These are phyloP conservation scores for Pristionchus maxplancki DNA, from an alignment of 2,888 invertebrate species.

Conservation along the genomic window DNA sequence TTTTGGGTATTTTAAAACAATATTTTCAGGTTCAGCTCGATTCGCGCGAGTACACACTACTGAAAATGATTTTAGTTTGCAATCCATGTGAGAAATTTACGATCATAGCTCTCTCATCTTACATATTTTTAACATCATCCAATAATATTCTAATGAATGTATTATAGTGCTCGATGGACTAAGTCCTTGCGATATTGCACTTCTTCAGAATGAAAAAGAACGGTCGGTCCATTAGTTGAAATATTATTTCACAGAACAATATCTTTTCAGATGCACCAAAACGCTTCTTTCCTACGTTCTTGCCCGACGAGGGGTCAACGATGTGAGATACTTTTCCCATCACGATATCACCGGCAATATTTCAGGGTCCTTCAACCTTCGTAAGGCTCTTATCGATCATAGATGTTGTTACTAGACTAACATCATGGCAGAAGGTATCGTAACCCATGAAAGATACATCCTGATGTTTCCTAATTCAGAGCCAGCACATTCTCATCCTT, in stretches of 20 bases:
- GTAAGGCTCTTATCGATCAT: background rate
- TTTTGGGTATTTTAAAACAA: background rate
- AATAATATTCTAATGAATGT: background rate
- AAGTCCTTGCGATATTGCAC: background rate
- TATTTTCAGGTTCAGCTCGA: background rate
- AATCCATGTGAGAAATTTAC: background rate
- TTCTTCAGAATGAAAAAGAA: background rate
- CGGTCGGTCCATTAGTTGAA: background rate
- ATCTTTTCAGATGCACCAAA: too few species aligned
- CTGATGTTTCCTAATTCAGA: background rate
- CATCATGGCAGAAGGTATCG: background rate
- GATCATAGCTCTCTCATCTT: too few species aligned
- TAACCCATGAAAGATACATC: too few species aligned
- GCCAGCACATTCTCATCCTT: background rate
- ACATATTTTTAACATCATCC: background rate
- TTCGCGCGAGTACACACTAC: background rate
- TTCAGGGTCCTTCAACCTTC: background rate
- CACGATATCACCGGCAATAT: background rate
- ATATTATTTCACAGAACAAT: background rate
- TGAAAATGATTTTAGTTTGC: background rate
- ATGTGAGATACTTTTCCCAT: background rate
- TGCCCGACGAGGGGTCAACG: background rate
- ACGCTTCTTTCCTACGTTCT: background rate
- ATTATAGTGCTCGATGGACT: background rate
- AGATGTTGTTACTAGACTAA: background rate